Base-by-base conservation (phyloP, 2,113 vertebrate species). In the Lagopus muta region DNA sequence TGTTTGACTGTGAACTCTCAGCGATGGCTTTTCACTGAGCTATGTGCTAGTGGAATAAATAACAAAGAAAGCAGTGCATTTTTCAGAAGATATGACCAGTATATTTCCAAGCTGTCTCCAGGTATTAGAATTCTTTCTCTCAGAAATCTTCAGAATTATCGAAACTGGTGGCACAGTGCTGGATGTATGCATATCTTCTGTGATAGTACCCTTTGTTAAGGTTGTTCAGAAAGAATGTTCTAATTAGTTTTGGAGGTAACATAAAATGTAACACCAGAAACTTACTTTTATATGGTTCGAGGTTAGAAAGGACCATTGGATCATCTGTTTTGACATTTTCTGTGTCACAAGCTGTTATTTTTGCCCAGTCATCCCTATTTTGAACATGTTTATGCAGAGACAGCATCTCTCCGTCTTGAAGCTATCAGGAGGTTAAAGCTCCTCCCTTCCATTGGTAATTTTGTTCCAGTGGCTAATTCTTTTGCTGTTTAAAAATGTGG, bases 401-500 rank as follows among this genome's bases (percentile, higher is more conserved):
- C 15, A 82, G 30, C 22, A 38, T 73, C 24, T 70, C 38, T 73
- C 43, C 61, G 55, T 92, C 73, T 83, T 94, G 85, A 92, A 90
- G 52, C 60, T 47, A 91, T 95, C 52, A 83, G 65, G 75, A 85
- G 38, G 32, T 47, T 82, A 77, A 89, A 77, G 36, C 55, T 94
- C 52, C 65, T 83, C 67, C 71, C 42, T 89, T 72, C 72, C 50
- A 60, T 32, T 88, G 72, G 27, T 77, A 72, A 43, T 69, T 94
- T 94, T 92, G 15, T 97, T 94, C 79, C 72, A 67, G 13, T 83
- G 79, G 71, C 82, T 91, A 62, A 79, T 95, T 89, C 71, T 25
- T 15, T 92, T 79, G 72, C 57, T 88, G 18, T 75, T 94, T 45
- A 52, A 88, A 93, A 96, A 72, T 83, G 43, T 86, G 88, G 57